Evolutionary conservation across 2,113 vertebrate genomes (phyloP).

Genomic region (Trichomycterus rosablanca): DNA sequence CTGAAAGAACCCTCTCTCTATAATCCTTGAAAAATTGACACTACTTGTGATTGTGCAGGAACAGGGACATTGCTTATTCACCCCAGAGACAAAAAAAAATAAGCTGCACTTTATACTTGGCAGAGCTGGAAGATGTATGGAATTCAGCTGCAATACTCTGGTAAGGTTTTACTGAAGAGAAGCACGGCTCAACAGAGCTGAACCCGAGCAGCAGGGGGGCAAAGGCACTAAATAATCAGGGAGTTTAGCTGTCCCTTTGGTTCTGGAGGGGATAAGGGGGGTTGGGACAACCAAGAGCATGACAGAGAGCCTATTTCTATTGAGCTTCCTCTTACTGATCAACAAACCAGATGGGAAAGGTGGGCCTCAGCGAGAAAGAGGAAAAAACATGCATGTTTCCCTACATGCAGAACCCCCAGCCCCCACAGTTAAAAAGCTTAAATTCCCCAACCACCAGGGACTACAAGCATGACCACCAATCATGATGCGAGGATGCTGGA

Average conservation of each 20-base stretch:
- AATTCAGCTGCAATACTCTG: slow-evolving; percentile 19
- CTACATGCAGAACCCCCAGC: not conserved
- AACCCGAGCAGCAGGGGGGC: slow-evolving; percentile 2
- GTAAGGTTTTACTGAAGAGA: slow-evolving; percentile 28
- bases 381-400: not conserved
- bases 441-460: slow-evolving; percentile 1
- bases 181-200: slow-evolving; percentile 8
- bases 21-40: slow-evolving; percentile 26
- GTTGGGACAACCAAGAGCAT: slow-evolving; percentile 4
- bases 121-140: slow-evolving; percentile 9
- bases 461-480: slow-evolving; percentile 23
- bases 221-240: slow-evolving; percentile 20
- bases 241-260: slow-evolving; percentile 21
- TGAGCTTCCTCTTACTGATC: slow-evolving; percentile 34
- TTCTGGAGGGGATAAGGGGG: not conserved
- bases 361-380: not conserved
- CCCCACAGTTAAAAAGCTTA: slow-evolving; percentile 10
- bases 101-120: slow-evolving; percentile 11
- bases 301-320: slow-evolving; percentile 41
- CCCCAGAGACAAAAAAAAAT: slow-evolving; percentile 11
- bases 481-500: not conserved
- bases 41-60: slow-evolving; percentile 18
- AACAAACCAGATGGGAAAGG: slow-evolving; percentile 36
- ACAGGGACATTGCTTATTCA: slow-evolving; percentile 20
- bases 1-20: slow-evolving; percentile 12